Base-by-base conservation (phyloP, 2,797 vertebrate species). In the Mus caroli region DNA sequence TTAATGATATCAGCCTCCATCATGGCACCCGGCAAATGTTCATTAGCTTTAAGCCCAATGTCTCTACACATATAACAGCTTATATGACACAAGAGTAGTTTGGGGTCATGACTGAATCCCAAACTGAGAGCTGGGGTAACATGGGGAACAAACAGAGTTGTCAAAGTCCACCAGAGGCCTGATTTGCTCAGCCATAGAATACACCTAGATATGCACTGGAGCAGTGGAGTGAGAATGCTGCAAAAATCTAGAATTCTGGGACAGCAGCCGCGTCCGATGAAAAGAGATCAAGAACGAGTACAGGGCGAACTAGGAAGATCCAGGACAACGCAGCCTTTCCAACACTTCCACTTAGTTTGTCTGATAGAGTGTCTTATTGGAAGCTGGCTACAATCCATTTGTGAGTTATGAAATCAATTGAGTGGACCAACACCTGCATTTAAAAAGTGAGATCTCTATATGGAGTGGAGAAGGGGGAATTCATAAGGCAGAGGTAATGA, bases 381-480 rank as follows among this genome's bases (percentile, higher is more conserved):
- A 75, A 40, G 17, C 73, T 54, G 10, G 46, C 24, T 78, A 80
- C 46, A 82, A 46, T 50, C 52, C 64, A 69, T 78, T 88, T 67
- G 40, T 54, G 26, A 85, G 83, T 71, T 88, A 86, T 52, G 43
- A 96, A 80, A 96, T 80, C 91, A 90, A 85, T 90, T 86, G 60
- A 82, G 86, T 88, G 46, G 52, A 71, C 83, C 64, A 84, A 95
- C 69, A 94, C 40, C 43, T 77, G 20, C 15, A 56, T 86, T 92
- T 83, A 13, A 40, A 75, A 88, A 89, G 17, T 76, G 46, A 85
- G 83, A 58, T 40, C 40, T 43, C 43, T 52, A 54, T 19, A 31
- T n/a, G 31, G 76, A 80, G 43, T 20, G 60, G 77, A 80, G 20
- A 77, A 56, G 67, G 76, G 43, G 37, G 19, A 62, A 43, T 2